phyloP scores from a whole-genome alignment of 1,140 invertebrate species.

The Harpegnathos saltator region DNA sequence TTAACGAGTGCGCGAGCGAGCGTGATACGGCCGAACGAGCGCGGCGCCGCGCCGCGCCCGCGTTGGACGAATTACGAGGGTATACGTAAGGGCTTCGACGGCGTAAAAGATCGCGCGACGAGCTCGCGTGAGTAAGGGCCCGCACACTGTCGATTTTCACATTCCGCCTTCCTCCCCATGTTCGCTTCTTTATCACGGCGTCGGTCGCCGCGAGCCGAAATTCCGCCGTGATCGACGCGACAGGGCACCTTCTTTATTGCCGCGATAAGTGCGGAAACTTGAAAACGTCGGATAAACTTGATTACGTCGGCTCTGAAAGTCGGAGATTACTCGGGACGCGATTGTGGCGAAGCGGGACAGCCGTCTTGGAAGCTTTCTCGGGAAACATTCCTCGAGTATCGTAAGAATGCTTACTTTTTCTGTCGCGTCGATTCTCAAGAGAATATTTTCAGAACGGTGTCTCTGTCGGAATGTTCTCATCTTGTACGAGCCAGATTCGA shows the following conservation, averaged over 20 bases:
- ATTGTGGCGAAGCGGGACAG: too few species aligned
- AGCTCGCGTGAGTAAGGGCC: slow-evolving; percentile 36
- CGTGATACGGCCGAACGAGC: slow-evolving; percentile 34
- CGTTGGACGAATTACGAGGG: slow-evolving; percentile 49
- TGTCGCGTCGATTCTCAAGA: too few species aligned
- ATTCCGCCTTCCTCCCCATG: slow-evolving; percentile 1
- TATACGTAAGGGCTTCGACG: slow-evolving; percentile 40
- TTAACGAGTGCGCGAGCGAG: slow-evolving; percentile 39
- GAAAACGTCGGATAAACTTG: too few species aligned
- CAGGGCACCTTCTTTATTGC: slow-evolving; percentile 7
- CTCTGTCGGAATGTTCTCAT: slow-evolving; percentile 12
- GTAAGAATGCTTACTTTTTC: not conserved
- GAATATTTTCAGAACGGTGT: not conserved
- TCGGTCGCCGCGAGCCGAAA: not conserved
- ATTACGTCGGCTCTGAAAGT: not conserved
- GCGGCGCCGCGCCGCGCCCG: slow-evolving; percentile 13
- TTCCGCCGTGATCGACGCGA: slow-evolving; percentile 6
- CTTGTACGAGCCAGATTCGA: too few species aligned
- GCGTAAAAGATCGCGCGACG: slow-evolving; percentile 37
- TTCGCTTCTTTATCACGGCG: slow-evolving; percentile 32
- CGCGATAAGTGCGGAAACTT: slow-evolving; percentile 21
- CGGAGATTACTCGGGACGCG: not conserved
- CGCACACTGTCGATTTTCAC: slow-evolving; percentile 35
- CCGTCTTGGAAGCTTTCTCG: too few species aligned
- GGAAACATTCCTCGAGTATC: not conserved